Evolutionary conservation across 2,113 vertebrate species (phyloP).

Genomic region (Cardinalis cardinalis): DNA sequence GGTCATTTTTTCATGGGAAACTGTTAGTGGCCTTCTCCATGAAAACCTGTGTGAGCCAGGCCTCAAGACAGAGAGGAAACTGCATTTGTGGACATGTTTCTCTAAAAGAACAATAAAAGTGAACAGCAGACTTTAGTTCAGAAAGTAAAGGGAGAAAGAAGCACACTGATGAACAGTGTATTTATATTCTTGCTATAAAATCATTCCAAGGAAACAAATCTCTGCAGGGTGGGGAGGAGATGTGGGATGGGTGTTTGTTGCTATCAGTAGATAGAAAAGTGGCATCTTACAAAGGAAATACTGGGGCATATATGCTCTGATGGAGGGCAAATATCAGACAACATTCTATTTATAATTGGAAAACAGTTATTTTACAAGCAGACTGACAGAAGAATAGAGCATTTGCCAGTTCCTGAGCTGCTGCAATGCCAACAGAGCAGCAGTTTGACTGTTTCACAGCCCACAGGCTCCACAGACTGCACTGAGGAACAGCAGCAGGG

Average conservation of each 20-base stretch:
- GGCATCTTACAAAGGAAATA: neutral
- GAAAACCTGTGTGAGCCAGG: neutral
- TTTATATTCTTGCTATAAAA: neutral
- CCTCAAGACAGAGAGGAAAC: neutral
- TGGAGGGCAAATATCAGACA: neutral
- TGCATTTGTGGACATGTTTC: neutral
- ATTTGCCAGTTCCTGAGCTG: neutral
- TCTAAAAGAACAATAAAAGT: neutral
- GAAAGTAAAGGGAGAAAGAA: neutral
- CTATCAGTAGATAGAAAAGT: neutral
- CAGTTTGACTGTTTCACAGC: neutral
- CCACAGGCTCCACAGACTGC: neutral
- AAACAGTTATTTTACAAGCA: neutral
- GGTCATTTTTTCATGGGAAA: neutral
- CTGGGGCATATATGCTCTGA: neutral
- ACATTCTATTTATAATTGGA: neutral
- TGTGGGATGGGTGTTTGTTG: neutral
- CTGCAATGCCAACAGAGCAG: neutral
- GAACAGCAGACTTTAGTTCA: neutral
- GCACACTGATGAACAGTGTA: neutral
- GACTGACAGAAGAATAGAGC: neutral
- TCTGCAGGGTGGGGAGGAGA: neutral
- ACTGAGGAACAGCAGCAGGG: neutral
- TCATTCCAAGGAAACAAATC: neutral
- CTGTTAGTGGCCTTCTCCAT: neutral